These are phyloP conservation scores for Trachelipus rathkii DNA, from an alignment of 1,140 invertebrate genomes.

Conservation along the genomic window DNA sequence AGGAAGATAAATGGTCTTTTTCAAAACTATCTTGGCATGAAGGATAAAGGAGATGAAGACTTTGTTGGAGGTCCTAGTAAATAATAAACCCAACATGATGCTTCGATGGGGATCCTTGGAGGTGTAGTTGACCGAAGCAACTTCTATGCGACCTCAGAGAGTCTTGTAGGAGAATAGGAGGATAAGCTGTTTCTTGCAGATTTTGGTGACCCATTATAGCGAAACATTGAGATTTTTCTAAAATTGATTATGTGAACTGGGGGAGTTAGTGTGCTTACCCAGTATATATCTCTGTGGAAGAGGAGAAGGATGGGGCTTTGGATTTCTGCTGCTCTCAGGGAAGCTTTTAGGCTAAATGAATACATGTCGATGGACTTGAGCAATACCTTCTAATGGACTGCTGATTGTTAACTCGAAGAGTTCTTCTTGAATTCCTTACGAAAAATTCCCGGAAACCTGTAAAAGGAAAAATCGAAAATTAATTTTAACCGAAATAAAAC, in stretches of 20 bases:
- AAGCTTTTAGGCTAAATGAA: neutral
- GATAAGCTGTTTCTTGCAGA: neutral
- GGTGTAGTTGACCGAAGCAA: neutral
- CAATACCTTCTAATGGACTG: neutral
- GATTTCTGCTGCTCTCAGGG: neutral
- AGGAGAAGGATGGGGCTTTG: neutral
- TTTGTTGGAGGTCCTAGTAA: neutral
- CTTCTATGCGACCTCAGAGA: neutral
- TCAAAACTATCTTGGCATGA: neutral
- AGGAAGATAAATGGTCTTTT: neutral
- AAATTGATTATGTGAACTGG: neutral
- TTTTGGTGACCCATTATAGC: neutral
- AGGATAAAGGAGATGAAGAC: neutral
- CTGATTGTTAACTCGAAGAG: neutral
- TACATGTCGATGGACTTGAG: neutral
- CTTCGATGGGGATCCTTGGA: slow-evolving; percentile 1
- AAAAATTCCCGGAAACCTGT: neutral
- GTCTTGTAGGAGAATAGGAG: neutral
- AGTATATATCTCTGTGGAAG: neutral
- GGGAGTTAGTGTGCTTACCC: neutral
- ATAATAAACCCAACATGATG: neutral
- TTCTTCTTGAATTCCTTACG: neutral
- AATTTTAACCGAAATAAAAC: neutral
- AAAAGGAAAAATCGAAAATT: neutral
- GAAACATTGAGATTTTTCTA: neutral